Conservation (phyloP, 2,113 vertebrate species). For the Excalfactoria chinensis region DNA sequence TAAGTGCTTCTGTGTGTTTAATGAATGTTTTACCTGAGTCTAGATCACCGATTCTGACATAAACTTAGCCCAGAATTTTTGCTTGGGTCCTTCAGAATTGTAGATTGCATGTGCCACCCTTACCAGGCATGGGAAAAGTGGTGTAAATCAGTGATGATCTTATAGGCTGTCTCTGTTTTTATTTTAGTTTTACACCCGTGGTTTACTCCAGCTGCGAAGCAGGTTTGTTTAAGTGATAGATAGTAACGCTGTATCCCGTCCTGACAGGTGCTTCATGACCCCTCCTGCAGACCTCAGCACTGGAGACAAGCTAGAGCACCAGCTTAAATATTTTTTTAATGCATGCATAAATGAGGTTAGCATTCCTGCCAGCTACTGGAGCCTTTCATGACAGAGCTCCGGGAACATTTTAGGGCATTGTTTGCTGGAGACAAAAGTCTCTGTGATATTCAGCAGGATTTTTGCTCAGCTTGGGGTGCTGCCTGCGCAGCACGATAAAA, state of each 20-base stretch:
- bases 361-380: not conserved
- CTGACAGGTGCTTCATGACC: not conserved
- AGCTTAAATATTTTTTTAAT: not conserved
- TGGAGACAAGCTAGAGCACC: not conserved
- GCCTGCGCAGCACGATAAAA: not conserved
- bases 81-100: not conserved
- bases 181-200: not conserved
- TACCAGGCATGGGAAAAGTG: not conserved
- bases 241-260: not conserved
- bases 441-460: slow-evolving; percentile 3
- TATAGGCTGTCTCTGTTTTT: not conserved
- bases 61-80: not conserved
- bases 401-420: not conserved
- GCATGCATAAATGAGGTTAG: not conserved
- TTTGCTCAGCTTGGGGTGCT: not conserved
- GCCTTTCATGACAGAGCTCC: not conserved
- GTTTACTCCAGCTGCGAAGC: not conserved
- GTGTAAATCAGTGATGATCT: not conserved
- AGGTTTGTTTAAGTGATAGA: not conserved
- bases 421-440: not conserved
- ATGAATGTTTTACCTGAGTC: not conserved
- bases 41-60: not conserved
- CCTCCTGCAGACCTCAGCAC: not conserved
- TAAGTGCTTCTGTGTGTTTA: not conserved
- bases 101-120: not conserved